phyloP scores from a whole-genome alignment of 2,797 vertebrate species.

The Myotis myotis region DNA sequence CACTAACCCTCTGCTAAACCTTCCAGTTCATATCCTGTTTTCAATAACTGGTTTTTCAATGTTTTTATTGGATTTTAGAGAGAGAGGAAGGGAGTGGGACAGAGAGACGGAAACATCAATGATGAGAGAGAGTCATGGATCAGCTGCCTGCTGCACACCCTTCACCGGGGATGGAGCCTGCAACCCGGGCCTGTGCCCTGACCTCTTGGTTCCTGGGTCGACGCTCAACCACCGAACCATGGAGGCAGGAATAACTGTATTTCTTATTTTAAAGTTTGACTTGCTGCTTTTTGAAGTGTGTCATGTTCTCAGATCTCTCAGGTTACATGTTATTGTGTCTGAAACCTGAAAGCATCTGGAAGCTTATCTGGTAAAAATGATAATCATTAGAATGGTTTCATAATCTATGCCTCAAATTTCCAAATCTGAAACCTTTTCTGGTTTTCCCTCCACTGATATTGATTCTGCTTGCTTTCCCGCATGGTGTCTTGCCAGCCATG shows the following conservation, averaged over 20 bases:
- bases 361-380: not conserved
- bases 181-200: too few relatives aligned
- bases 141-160: too few relatives aligned
- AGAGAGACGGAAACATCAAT: too few relatives aligned
- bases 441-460: not conserved
- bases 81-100: too few relatives aligned
- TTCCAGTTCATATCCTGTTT: not conserved
- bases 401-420: not conserved
- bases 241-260: not conserved
- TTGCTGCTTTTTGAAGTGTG: not conserved
- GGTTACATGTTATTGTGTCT: not conserved
- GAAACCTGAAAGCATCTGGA: not conserved
- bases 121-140: too few relatives aligned
- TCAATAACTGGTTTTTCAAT: not conserved
- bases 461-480: not conserved
- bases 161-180: too few relatives aligned
- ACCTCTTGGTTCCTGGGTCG: too few relatives aligned
- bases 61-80: too few relatives aligned
- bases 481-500: not conserved
- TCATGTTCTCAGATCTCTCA: not conserved
- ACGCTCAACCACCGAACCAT: too few relatives aligned
- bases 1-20: not conserved
- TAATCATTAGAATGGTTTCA: not conserved
- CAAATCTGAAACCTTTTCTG: not conserved
- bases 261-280: not conserved